Conservation (phyloP, 2,797 vertebrate species). For the Emydoidea blandingii region DNA sequence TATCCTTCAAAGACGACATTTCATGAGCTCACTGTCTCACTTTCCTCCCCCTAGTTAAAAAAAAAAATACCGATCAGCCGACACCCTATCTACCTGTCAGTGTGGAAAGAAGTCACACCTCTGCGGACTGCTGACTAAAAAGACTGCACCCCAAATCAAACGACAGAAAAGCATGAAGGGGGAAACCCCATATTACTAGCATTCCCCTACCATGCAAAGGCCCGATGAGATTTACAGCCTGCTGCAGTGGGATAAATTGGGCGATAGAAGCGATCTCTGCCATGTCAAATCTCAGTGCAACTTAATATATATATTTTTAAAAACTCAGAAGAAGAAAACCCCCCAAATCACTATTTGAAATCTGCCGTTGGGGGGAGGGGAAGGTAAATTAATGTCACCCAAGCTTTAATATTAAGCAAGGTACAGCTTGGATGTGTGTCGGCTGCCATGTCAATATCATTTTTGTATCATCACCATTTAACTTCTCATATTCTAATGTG, state of each 20-base stretch:
- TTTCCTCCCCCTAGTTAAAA: accelerated
- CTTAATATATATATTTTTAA: background rate
- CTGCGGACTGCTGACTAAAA: background rate
- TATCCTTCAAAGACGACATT: conserved; percentile 71
- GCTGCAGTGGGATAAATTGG: background rate
- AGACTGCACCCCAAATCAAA: background rate
- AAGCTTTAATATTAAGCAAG: background rate
- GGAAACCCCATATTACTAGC: background rate
- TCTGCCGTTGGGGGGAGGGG: background rate
- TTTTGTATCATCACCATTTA: background rate
- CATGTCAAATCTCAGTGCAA: background rate
- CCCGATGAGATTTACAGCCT: no score
- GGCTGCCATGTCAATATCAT: background rate
- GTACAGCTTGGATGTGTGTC: background rate
- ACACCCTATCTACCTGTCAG: background rate
- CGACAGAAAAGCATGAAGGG: background rate
- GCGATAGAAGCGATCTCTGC: background rate
- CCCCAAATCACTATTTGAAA: background rate
- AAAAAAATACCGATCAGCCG: background rate
- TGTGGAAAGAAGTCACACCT: background rate
- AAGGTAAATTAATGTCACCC: background rate
- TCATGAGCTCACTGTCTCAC: background rate
- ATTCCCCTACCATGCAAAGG: no score
- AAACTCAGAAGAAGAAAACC: background rate
- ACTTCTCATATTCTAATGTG: background rate